phyloP scores from a whole-genome alignment of 2,113 vertebrate species.

The Miniopterus natalensis region DNA sequence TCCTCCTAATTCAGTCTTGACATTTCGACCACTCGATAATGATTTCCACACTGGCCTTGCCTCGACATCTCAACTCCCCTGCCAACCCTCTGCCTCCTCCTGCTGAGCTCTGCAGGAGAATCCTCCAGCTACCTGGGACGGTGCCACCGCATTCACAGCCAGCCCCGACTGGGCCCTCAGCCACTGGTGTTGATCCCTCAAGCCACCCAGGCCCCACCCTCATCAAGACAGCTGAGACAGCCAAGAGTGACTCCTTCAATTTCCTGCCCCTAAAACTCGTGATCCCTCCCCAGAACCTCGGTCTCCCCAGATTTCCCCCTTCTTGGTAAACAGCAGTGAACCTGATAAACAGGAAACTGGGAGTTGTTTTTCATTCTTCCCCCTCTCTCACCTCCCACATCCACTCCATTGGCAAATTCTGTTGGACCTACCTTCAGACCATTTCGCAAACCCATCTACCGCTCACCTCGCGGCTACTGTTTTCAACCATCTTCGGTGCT shows the following conservation, averaged over 20 bases:
- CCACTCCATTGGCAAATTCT: background rate
- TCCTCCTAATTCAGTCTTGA: background rate
- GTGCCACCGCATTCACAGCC: background rate
- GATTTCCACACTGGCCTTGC: background rate
- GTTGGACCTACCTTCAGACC: background rate
- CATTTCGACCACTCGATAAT: background rate
- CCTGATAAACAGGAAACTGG: background rate
- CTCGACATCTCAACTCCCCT: background rate
- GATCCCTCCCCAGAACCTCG: background rate
- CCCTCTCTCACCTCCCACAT: background rate
- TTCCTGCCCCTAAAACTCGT: background rate
- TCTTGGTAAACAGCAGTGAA: constrained; percentile 16
- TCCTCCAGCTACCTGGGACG: background rate
- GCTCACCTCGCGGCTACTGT: background rate
- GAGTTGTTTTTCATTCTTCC: background rate
- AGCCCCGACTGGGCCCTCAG: background rate
- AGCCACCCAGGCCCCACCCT: background rate
- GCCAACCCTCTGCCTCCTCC: background rate
- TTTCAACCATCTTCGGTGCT: background rate
- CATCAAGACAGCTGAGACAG: background rate
- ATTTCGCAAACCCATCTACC: background rate
- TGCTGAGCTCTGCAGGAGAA: background rate
- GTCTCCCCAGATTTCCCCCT: background rate
- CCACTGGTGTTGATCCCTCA: background rate
- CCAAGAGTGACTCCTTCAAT: background rate